These are phyloP conservation scores for Harpagus bidentatus DNA, from an alignment of 2,113 vertebrate genomes.

Conservation along the genomic window DNA sequence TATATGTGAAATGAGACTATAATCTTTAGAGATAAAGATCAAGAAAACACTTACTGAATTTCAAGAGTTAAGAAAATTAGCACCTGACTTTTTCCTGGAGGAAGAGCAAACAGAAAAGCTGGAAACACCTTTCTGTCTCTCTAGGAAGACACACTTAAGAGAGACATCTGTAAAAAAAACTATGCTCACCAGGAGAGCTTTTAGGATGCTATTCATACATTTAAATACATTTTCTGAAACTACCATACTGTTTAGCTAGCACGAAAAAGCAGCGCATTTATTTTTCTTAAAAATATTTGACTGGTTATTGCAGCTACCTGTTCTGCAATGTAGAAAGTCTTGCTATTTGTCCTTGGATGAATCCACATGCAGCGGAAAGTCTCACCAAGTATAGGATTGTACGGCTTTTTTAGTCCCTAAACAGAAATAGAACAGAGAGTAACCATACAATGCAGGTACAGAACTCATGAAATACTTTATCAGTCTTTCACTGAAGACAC, in stretches of 20 bases:
- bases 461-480: not conserved
- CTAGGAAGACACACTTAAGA: not conserved
- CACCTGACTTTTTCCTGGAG: not conserved
- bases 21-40: not conserved
- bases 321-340: constrained; percentile 97
- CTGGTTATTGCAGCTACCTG: constrained; percentile 77
- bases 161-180: not conserved
- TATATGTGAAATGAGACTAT: not conserved
- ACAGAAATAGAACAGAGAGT: not conserved
- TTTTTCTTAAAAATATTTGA: not conserved
- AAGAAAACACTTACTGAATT: not conserved
- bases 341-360: constrained; percentile 93
- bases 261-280: not conserved
- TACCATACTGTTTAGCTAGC: not conserved
- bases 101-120: not conserved
- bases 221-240: not conserved
- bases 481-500: not conserved
- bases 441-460: not conserved
- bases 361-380: constrained; percentile 96
- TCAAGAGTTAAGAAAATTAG: not conserved
- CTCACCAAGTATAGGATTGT: constrained; percentile 98
- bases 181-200: not conserved
- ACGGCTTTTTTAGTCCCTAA: constrained; percentile 97
- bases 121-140: not conserved
- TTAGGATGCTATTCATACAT: not conserved